Percentiles rank a stretch among this genome's conserved stretches.
Conservation (phyloP, 2,797 vertebrate species). For the Chelmon rostratus region DNA sequence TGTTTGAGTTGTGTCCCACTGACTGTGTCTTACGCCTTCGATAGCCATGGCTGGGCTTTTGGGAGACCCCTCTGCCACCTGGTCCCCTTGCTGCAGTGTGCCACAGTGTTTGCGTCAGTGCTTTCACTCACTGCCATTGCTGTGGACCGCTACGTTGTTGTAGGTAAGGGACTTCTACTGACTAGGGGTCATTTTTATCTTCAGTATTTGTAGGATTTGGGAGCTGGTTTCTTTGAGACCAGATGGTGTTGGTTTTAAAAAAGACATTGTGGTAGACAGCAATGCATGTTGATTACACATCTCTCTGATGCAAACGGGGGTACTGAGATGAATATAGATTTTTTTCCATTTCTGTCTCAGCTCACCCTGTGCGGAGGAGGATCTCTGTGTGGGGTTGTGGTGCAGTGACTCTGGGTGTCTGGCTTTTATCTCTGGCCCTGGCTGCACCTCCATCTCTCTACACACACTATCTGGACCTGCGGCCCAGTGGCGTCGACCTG, state of each 20-base stretch:
- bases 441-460: constrained; percentile 84
- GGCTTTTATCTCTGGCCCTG: constrained; percentile 84
- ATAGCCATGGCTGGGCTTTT: constrained; percentile 85
- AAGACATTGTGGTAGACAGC: not conserved
- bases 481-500: constrained; percentile 81
- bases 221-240: not conserved
- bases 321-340: not conserved
- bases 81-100: constrained; percentile 85
- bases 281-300: not conserved
- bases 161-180: constrained; percentile 69
- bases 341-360: constrained; percentile 56
- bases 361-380: constrained; percentile 84
- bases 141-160: constrained; percentile 87
- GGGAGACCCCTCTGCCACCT: constrained; percentile 85
- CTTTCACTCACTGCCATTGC: constrained; percentile 89
- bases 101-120: constrained; percentile 87
- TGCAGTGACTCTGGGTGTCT: constrained; percentile 79
- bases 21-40: constrained; percentile 87
- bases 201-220: not conserved
- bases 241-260: not conserved
- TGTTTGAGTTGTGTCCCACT: constrained; percentile 87
- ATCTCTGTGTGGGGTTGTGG: constrained; percentile 83
- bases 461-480: constrained; percentile 83
- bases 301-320: not conserved
- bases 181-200: not conserved